Conservation (phyloP, 1,140 invertebrate genomes). For the Papilio dardanus region DNA sequence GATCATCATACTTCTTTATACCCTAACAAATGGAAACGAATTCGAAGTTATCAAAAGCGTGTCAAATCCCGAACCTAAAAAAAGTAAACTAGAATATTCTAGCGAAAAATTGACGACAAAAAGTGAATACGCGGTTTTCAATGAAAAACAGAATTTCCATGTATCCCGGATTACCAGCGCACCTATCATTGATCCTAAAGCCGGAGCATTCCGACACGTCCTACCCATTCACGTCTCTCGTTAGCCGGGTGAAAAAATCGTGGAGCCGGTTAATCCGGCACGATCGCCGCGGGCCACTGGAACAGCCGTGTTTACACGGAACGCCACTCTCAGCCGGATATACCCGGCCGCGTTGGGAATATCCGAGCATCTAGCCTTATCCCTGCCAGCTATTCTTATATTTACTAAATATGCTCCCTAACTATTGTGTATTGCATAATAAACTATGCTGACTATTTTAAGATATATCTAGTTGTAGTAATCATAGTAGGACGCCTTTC, state of each 20-base stretch:
- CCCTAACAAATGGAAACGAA: too few relatives aligned
- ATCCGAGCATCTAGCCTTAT: conserved; percentile 12
- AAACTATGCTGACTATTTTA: neutral
- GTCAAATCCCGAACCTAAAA: conserved; percentile 26
- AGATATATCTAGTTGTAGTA: too few relatives aligned
- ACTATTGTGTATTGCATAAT: conserved; percentile 8
- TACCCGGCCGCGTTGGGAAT: conserved; percentile 14
- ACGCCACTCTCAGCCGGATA: conserved; percentile 51
- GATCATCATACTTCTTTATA: too few relatives aligned
- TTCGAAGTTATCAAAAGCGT: neutral
- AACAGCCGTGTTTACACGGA: conserved; percentile 56
- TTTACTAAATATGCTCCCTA: neutral
- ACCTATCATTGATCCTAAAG: conserved; percentile 47
- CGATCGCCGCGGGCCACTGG: conserved; percentile 52
- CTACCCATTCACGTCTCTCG: conserved; percentile 38
- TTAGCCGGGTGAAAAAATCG: conserved; percentile 41
- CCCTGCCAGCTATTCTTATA: conserved; percentile 17
- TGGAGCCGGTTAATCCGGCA: conserved; percentile 48
- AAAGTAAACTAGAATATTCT: conserved; percentile 23
- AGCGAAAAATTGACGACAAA: conserved; percentile 1
- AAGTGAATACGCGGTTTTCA: conserved; percentile 5
- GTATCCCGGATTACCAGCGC: conserved; percentile 39
- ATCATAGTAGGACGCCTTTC: too few relatives aligned
- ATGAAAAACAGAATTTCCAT: conserved; percentile 11
- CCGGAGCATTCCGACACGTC: conserved; percentile 46